phyloP scores from a whole-genome alignment of 2,888 invertebrate species.

The Eupithecia inturbata region DNA sequence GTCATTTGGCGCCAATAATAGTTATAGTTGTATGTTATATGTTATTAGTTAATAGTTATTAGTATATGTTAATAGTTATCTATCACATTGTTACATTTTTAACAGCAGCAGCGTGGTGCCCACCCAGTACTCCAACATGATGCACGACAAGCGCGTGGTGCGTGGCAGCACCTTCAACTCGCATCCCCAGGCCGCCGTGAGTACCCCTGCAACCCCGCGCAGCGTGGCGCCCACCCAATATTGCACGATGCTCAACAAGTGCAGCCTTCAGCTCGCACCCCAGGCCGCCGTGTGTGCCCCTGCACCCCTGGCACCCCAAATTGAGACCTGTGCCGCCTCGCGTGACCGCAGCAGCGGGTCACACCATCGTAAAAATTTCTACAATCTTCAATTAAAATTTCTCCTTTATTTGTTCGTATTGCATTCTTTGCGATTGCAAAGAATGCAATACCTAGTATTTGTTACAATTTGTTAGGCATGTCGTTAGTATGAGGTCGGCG shows the following conservation, averaged over 20 bases:
- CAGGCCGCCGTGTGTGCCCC: constrained; percentile 67
- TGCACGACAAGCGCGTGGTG: constrained; percentile 80
- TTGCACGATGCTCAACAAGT: constrained; percentile 94
- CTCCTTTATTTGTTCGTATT: neutral
- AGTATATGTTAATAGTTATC: too few species aligned
- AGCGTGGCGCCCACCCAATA: constrained; percentile 50
- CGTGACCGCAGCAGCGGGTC: neutral
- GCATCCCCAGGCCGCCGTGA: constrained; percentile 4
- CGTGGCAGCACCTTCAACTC: constrained; percentile 55
- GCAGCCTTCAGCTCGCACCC: constrained; percentile 87
- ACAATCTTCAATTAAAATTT: neutral
- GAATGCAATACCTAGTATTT: too few species aligned
- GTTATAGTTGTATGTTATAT: too few species aligned
- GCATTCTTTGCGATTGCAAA: too few species aligned
- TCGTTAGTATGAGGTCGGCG: neutral
- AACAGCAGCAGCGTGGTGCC: constrained; percentile 35
- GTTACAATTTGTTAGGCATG: neutral
- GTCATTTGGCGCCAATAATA: too few species aligned
- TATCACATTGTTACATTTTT: too few species aligned
- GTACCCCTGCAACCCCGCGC: constrained; percentile 32
- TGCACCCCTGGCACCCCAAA: too few species aligned
- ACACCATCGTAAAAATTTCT: neutral
- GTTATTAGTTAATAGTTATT: too few species aligned
- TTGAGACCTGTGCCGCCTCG: too few species aligned
- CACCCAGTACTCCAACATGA: constrained; percentile 86